A percentile compares a stretch with the other conserved stretches of the same genome.
phyloP scores from a whole-genome alignment of 2,888 invertebrate genomes.

The Zaprionus obscuricornis region DNA sequence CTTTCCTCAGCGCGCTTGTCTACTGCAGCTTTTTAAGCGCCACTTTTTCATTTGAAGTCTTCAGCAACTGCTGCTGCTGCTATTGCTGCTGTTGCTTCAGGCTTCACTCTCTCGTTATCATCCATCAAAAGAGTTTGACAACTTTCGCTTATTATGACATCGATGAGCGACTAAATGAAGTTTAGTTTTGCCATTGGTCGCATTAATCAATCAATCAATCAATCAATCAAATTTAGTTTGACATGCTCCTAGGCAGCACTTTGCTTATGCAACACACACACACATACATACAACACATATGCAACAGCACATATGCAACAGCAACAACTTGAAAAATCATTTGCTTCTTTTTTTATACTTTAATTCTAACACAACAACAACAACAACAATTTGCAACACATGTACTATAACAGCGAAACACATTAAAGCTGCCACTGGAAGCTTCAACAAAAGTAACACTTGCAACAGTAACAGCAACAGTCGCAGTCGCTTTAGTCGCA shows the following conservation, averaged over 20 bases:
- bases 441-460: conserved; percentile 51
- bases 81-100: too few relatives aligned
- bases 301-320: conserved; percentile 29
- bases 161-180: too few relatives aligned
- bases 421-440: conserved; percentile 47
- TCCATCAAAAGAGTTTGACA: neutral
- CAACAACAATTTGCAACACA: conserved; percentile 29
- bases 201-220: too few relatives aligned
- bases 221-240: too few relatives aligned
- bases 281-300: too few relatives aligned
- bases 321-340: conserved; percentile 22
- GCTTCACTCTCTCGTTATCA: too few relatives aligned
- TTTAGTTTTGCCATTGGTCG: too few relatives aligned
- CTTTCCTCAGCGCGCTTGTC: too few relatives aligned
- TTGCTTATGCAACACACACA: too few relatives aligned
- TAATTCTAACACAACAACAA: conserved; percentile 22
- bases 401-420: conserved; percentile 41
- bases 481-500: conserved; percentile 42
- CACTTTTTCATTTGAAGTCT: too few relatives aligned
- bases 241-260: neutral
- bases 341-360: conserved; percentile 43
- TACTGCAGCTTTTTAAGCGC: too few relatives aligned
- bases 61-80: too few relatives aligned
- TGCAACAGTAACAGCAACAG: conserved; percentile 55
- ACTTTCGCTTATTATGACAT: conserved; percentile 29